These are phyloP conservation scores for Camelus bactrianus DNA, from an alignment of 2,113 vertebrate species.

Conservation along the genomic window DNA sequence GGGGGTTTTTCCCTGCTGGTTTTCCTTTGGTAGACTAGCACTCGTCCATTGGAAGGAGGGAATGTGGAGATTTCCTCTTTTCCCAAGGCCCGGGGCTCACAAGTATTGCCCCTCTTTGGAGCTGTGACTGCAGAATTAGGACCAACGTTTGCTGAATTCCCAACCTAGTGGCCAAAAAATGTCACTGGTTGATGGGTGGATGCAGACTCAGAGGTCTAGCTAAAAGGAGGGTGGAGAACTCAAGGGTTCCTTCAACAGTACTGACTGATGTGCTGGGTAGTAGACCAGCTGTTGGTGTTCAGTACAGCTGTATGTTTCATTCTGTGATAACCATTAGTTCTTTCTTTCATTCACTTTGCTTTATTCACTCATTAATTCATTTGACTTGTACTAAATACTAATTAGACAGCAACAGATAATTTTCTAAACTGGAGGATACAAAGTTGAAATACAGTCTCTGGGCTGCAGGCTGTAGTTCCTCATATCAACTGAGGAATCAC, in stretches of 20 bases:
- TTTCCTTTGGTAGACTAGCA: background rate
- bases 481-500: background rate
- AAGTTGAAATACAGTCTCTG: background rate
- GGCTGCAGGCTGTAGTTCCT: background rate
- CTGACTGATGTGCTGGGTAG: background rate
- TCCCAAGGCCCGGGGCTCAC: background rate
- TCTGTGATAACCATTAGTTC: background rate
- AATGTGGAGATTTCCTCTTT: background rate
- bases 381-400: background rate
- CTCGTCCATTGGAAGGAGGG: background rate
- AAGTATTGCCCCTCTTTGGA: accelerated
- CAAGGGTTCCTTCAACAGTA: background rate
- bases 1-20: background rate
- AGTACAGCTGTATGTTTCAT: background rate
- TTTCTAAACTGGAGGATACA: background rate
- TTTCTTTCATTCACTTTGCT: background rate
- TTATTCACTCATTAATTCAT: background rate
- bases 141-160: background rate
- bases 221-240: background rate
- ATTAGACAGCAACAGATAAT: background rate
- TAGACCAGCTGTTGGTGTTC: background rate
- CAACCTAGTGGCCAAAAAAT: background rate
- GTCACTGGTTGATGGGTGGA: background rate
- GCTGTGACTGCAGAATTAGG: background rate
- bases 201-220: background rate